phyloP scores from a whole-genome alignment of 2,888 invertebrate species.

The Drosophila macrospina region DNA sequence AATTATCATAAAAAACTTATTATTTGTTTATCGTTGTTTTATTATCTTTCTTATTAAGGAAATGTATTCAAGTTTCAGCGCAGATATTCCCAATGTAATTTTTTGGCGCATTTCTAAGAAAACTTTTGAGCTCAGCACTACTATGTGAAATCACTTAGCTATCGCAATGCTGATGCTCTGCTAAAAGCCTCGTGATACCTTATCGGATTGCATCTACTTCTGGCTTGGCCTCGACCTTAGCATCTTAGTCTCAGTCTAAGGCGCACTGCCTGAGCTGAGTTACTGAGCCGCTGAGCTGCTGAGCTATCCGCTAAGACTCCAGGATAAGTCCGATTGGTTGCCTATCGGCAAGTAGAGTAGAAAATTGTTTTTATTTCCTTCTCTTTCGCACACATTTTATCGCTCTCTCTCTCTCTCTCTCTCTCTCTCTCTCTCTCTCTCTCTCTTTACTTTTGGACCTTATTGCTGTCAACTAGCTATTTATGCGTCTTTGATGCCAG shows the following conservation, averaged over 20 bases:
- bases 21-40: background rate
- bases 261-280: conserved; percentile 27
- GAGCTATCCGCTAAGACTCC: conserved; percentile 43
- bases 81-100: background rate
- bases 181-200: conserved; percentile 42
- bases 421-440: background rate
- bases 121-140: conserved; percentile 35
- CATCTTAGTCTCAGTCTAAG: conserved; percentile 3
- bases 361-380: conserved; percentile 38
- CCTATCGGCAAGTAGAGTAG: conserved; percentile 33
- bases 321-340: conserved; percentile 48
- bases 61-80: background rate
- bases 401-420: conserved; percentile 3
- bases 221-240: conserved; percentile 4
- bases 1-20: too few species aligned
- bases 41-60: background rate
- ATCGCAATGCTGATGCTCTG: conserved; percentile 16
- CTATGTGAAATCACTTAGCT: conserved; percentile 45
- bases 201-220: conserved; percentile 44
- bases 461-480: conserved; percentile 32
- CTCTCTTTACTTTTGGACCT: conserved; percentile 13
- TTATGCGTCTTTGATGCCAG: conserved; percentile 53
- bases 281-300: conserved; percentile 34
- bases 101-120: conserved; percentile 8
- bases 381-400: background rate